Evolutionary conservation across 1,140 invertebrate genomes (phyloP).

Genomic region (Drosophila neocordata): DNA sequence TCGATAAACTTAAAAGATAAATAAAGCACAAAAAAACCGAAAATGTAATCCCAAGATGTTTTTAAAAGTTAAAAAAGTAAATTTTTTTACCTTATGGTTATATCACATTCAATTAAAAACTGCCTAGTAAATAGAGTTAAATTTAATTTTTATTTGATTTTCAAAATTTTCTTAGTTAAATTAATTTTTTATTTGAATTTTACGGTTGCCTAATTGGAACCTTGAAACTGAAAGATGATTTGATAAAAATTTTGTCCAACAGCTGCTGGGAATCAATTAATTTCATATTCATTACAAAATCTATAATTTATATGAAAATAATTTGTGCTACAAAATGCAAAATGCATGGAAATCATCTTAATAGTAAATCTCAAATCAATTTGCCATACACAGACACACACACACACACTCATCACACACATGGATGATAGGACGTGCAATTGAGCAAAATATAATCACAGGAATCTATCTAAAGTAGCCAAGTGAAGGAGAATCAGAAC

Average conservation of each 20-base stretch:
- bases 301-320: conserved; percentile 74
- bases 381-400: conserved; percentile 34
- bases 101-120: too few species aligned
- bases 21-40: too few species aligned
- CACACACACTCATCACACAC: conserved; percentile 12
- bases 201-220: neutral
- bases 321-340: conserved; percentile 60
- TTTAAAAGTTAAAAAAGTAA: too few species aligned
- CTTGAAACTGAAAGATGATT: conserved; percentile 39
- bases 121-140: neutral
- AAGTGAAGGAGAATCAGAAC: conserved; percentile 46
- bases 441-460: conserved; percentile 77
- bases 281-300: conserved; percentile 74
- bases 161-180: neutral
- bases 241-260: conserved; percentile 39
- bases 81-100: too few species aligned
- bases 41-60: too few species aligned
- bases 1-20: too few species aligned
- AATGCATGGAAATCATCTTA: conserved; percentile 61
- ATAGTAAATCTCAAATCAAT: conserved; percentile 58
- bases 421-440: conserved; percentile 57
- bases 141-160: neutral
- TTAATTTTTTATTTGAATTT: conserved; percentile 9
- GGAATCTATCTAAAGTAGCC: conserved; percentile 75
- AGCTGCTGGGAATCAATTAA: conserved; percentile 57